Base-by-base conservation (phyloP, 2,113 vertebrate species). In the Cisticola juncidis region DNA sequence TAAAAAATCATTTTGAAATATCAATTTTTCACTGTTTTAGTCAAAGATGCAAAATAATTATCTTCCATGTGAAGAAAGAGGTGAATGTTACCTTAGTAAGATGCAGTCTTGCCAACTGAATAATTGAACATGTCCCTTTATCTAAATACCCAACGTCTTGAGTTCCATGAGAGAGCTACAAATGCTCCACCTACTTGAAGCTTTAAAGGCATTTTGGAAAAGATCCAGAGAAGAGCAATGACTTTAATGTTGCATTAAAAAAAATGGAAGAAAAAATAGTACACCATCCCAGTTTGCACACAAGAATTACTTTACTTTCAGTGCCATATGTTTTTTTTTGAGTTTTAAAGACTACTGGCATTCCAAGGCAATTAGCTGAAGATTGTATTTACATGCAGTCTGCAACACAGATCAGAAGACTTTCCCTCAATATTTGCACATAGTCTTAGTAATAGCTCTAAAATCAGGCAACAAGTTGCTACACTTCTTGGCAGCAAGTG, bases 311-410 rank as follows among this genome's bases (percentile, higher is more conserved):
- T 95, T 93, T 56, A 58, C 86, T 90, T 96, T 88, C 87, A 90
- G 29, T 83, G 71, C 87, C 91, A 95, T 90, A 94, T 95, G 91
- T 53, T 94, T 95, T 95, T 95, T 95, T 94, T 66, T 48, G 35
- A 90, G 65, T 91, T 93, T 72, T 77, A 36, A 94, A 92, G 92
- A 95, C 87, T 89, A 74, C 48, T 73, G 58, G 51, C 60, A 90
- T 86, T 88, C 87, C 81, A 94, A 95, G 85, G 87, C 83, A 95
- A 94, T 91, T 95, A 91, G 70, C 85, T 48, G 56, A 58, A 94
- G 84, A 80, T 29, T 69, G 44, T 91, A 80, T 95, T 97, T 92
- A 88, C 71, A 48, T 1, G 47, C 58, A 96, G 83, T 16, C 83
- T 20, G 23, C 58, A 81, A 54, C 74, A 84, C 65, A 84, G 79